phyloP scores from a whole-genome alignment of 2,888 invertebrate genomes.

The Drosophila multiciliata region DNA sequence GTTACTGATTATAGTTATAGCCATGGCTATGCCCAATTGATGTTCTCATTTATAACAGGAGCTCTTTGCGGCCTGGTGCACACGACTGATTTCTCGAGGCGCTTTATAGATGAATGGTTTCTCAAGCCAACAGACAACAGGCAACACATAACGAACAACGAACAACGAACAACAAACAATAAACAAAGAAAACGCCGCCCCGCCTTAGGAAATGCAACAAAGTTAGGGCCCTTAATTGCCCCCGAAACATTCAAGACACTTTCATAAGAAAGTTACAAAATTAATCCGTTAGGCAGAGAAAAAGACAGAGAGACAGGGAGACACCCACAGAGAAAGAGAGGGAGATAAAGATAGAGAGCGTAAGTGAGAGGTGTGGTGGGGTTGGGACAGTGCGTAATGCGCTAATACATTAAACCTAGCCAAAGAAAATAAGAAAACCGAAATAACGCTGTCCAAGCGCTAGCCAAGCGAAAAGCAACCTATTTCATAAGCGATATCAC shows the following conservation, averaged over 20 bases:
- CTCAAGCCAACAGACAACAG: conserved; percentile 19
- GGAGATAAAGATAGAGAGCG: not conserved
- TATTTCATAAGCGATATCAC: conserved; percentile 49
- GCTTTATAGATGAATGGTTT: conserved; percentile 44
- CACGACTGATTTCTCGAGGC: conserved; percentile 46
- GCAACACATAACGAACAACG: conserved; percentile 10
- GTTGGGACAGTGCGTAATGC: conserved; percentile 18
- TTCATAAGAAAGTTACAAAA: conserved; percentile 76
- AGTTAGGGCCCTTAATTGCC: conserved; percentile 62
- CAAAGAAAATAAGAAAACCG: conserved; percentile 9
- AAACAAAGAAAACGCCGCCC: conserved; percentile 9
- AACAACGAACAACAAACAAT: conserved; percentile 16
- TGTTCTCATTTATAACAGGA: conserved; percentile 33
- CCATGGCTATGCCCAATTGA: conserved; percentile 34
- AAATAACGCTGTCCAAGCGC: conserved; percentile 15
- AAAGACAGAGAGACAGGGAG: not conserved
- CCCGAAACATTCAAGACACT: conserved; percentile 34
- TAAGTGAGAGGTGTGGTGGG: not conserved
- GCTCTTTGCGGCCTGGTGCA: conserved; percentile 45
- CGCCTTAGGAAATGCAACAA: not conserved
- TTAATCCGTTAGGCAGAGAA: conserved; percentile 41
- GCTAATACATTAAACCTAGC: conserved; percentile 33
- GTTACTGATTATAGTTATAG: conserved; percentile 2
- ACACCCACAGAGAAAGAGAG: not conserved
- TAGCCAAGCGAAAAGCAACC: conserved; percentile 49